Conservation (phyloP, 2,113 vertebrate species). For the Accipiter virgatus region DNA sequence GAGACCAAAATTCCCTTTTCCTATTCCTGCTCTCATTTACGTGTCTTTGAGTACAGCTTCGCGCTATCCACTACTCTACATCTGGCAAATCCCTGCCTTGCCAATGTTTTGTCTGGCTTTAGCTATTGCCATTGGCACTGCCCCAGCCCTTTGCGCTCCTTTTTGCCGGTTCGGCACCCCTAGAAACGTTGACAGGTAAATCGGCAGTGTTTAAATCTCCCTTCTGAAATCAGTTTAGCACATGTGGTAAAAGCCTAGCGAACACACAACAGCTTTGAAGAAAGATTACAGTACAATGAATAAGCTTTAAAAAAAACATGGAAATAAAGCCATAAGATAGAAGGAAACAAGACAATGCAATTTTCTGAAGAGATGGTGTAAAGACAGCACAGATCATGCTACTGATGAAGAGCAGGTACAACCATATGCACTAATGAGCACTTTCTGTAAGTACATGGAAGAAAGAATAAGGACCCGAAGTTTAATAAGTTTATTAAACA, state of each 20-base stretch:
- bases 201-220: background rate
- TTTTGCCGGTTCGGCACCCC: background rate
- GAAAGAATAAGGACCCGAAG: background rate
- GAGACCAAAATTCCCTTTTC: background rate
- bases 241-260: background rate
- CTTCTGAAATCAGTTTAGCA: background rate
- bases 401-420: background rate
- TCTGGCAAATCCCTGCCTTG: background rate
- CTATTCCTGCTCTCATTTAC: background rate
- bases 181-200: background rate
- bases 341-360: background rate
- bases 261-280: background rate
- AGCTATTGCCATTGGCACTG: background rate
- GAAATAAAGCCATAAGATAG: background rate
- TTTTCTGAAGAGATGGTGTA: background rate
- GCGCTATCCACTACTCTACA: fast-evolving
- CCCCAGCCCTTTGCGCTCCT: background rate
- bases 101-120: background rate
- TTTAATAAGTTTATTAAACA: background rate
- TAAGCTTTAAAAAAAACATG: background rate
- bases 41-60: background rate
- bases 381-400: background rate
- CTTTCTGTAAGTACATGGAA: background rate
- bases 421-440: background rate
- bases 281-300: background rate